Evolutionary conservation across 2,113 vertebrate species (phyloP).

Genomic region (Macroglossus sobrinus): DNA sequence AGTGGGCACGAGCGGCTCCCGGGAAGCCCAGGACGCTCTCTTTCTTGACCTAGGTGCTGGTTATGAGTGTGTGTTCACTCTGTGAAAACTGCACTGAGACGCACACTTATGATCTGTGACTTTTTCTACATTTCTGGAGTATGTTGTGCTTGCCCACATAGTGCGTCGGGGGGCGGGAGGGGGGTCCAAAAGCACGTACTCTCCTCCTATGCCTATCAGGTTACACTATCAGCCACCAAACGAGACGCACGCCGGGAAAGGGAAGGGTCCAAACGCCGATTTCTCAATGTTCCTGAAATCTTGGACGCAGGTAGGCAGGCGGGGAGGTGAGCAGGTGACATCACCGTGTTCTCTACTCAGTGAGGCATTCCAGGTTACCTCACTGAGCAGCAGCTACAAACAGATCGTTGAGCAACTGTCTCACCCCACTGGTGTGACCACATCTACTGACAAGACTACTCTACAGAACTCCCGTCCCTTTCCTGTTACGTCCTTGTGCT

Average conservation of each 20-base stretch:
- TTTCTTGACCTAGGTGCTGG: background rate
- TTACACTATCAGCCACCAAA: background rate
- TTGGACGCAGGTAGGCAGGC: background rate
- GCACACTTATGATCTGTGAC: fast-evolving
- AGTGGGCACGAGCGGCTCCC: fast-evolving
- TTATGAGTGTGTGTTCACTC: background rate
- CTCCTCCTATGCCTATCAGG: fast-evolving
- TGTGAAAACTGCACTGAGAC: background rate
- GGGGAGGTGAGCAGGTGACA: background rate
- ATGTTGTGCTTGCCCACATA: background rate
- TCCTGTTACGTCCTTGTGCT: background rate
- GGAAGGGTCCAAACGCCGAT: background rate
- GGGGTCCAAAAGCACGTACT: background rate
- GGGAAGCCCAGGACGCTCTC: background rate
- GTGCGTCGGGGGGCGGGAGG: fast-evolving
- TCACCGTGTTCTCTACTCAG: background rate
- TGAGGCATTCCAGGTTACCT: background rate
- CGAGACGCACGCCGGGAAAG: background rate
- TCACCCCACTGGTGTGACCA: background rate
- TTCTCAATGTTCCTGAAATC: background rate
- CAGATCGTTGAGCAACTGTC: background rate
- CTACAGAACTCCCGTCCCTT: background rate
- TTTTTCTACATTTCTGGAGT: background rate
- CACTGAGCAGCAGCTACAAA: background rate
- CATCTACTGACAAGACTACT: background rate